These are phyloP conservation scores for Gopherus evgoodei DNA, from an alignment of 2,113 vertebrate species.

Conservation along the genomic window DNA sequence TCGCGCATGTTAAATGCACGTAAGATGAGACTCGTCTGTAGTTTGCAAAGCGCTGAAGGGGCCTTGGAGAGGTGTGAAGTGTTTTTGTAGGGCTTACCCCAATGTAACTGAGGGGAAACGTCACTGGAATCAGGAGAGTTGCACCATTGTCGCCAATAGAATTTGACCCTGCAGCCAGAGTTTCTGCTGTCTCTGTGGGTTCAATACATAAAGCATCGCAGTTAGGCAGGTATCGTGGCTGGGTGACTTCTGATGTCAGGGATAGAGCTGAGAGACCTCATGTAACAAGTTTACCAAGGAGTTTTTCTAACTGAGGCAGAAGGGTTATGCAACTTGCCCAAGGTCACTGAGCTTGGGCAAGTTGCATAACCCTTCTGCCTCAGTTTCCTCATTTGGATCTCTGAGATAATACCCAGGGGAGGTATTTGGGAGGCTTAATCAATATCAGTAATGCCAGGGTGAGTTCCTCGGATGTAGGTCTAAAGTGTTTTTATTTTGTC, in stretches of 20 bases:
- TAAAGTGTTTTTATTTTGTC: not conserved
- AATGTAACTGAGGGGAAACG: not conserved
- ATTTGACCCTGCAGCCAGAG: not conserved
- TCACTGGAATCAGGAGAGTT: not conserved
- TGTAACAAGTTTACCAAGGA: not conserved
- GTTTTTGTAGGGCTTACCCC: not conserved
- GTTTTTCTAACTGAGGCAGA: not conserved
- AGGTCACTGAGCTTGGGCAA: fast-evolving
- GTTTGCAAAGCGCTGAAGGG: too few species aligned
- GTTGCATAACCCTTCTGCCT: not conserved
- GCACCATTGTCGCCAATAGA: not conserved
- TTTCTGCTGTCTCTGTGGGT: not conserved
- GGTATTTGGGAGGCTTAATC: not conserved
- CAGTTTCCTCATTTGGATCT: not conserved
- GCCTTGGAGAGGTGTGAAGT: not conserved
- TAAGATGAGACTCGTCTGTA: too few species aligned
- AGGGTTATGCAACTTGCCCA: too few species aligned
- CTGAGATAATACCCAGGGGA: not conserved
- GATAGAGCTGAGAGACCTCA: not conserved
- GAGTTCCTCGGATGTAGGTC: not conserved
- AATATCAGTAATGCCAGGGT: not conserved
- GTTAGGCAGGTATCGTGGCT: not conserved
- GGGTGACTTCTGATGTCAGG: not conserved
- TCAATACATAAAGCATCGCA: not conserved
- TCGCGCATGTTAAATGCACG: too few species aligned